These are phyloP conservation scores for Atherinosoma microstoma DNA, from an alignment of 2,797 vertebrate genomes.

Conservation along the genomic window DNA sequence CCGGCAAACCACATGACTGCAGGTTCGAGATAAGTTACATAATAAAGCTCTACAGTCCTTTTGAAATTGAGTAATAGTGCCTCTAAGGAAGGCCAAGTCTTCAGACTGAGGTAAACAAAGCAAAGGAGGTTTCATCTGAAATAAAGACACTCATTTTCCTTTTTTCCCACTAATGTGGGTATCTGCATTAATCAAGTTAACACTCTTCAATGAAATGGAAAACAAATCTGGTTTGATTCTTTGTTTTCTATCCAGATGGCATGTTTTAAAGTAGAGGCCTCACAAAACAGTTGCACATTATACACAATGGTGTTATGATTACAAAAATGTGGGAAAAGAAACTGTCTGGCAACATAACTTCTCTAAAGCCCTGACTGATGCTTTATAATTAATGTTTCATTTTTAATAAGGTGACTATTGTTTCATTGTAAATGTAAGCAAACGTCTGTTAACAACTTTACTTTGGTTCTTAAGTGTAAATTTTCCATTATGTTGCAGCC, in stretches of 20 bases:
- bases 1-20: conserved; percentile 20
- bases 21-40: conserved; percentile 15
- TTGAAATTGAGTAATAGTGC: background rate
- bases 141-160: background rate
- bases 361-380: background rate
- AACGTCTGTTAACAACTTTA: background rate
- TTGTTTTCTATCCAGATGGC: background rate
- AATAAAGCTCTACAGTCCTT: conserved; percentile 1
- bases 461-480: background rate
- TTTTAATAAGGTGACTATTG: background rate
- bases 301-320: too few species aligned
- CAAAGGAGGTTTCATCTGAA: background rate
- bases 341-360: too few species aligned
- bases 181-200: background rate
- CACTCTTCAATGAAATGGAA: background rate
- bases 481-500: background rate
- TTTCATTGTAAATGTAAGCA: background rate
- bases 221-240: background rate
- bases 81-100: background rate
- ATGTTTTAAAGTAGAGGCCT: background rate
- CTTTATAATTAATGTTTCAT: background rate
- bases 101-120: background rate
- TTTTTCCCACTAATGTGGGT: background rate
- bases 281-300: too few species aligned
- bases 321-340: too few species aligned